Percentiles rank a stretch among this genome's conserved stretches.
Evolutionary conservation across 2,113 vertebrate genomes (phyloP).

Genomic region (Colossoma macropomum): DNA sequence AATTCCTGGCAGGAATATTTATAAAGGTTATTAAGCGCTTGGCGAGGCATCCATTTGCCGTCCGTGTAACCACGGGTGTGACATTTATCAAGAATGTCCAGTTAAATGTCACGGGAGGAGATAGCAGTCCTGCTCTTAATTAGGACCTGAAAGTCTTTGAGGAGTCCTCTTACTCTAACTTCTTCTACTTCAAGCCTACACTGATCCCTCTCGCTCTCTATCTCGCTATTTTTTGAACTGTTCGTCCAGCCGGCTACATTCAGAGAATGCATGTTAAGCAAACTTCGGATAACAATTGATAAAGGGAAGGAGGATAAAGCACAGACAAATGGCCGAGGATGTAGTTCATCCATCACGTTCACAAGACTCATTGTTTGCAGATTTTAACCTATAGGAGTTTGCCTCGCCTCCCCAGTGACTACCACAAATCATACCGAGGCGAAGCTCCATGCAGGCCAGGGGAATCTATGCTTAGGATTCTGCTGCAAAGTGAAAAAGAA

Average conservation of each 20-base stretch:
- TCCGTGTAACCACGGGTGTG: slow-evolving; percentile 75
- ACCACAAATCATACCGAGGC: slow-evolving; percentile 74
- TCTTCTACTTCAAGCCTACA: slow-evolving; percentile 65
- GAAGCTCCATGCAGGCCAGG: slow-evolving; percentile 61
- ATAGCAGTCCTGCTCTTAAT: slow-evolving; percentile 72
- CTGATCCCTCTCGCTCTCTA: slow-evolving; percentile 61
- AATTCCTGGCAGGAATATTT: slow-evolving; percentile 79
- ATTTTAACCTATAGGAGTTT: slow-evolving; percentile 79
- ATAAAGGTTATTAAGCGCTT: slow-evolving; percentile 82
- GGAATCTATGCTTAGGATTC: slow-evolving; percentile 41
- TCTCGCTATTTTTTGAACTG: slow-evolving; percentile 35
- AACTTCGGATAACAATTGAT: slow-evolving; percentile 78
- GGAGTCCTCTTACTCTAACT: slow-evolving; percentile 73
- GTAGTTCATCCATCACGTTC: slow-evolving; percentile 78
- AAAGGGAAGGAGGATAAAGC: slow-evolving; percentile 73
- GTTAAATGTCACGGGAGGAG: slow-evolving; percentile 74
- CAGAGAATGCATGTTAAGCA: slow-evolving; percentile 67
- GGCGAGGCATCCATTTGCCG: slow-evolving; percentile 78
- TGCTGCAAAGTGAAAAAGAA: slow-evolving; percentile 57
- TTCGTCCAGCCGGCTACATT: slow-evolving; percentile 41
- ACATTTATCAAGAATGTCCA: slow-evolving; percentile 77
- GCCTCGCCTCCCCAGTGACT: slow-evolving; percentile 70
- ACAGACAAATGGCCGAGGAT: slow-evolving; percentile 79
- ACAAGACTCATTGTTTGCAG: slow-evolving; percentile 77
- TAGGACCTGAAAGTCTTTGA: slow-evolving; percentile 72